Evolutionary conservation across 1,140 invertebrate genomes (phyloP).

Genomic region (Drosophila nebulosa): DNA sequence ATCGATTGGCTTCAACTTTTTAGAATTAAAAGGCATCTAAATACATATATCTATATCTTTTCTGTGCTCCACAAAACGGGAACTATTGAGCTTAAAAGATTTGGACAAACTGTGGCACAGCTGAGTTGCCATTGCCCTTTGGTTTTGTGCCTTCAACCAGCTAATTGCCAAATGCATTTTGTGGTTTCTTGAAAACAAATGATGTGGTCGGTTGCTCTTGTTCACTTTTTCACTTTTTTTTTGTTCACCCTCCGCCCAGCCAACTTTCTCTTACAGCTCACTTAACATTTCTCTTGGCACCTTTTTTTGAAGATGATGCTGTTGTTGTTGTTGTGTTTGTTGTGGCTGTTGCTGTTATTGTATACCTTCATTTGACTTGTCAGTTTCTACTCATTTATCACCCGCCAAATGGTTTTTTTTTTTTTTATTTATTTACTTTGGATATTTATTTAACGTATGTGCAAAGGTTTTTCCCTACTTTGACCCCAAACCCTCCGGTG

Average conservation of each 20-base stretch:
- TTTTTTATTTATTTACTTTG: slow-evolving; percentile 38
- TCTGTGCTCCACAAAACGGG: too few relatives aligned
- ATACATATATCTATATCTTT: too few relatives aligned
- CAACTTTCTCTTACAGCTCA: slow-evolving; percentile 4
- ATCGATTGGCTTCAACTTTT: too few relatives aligned
- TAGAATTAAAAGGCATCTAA: too few relatives aligned
- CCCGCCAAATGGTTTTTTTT: slow-evolving; percentile 41
- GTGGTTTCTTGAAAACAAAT: slow-evolving; percentile 28
- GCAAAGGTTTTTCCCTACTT: neutral
- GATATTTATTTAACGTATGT: slow-evolving; percentile 50
- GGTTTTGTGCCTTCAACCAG: neutral
- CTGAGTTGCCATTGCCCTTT: neutral
- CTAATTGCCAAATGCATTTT: slow-evolving; percentile 39
- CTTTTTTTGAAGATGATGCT: slow-evolving; percentile 8
- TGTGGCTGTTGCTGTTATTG: neutral
- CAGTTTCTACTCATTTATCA: slow-evolving; percentile 68
- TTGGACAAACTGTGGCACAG: neutral
- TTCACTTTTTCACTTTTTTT: neutral
- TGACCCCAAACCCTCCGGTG: slow-evolving; percentile 17
- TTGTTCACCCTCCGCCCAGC: neutral
- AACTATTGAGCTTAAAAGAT: too few relatives aligned
- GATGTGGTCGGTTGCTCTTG: slow-evolving; percentile 23
- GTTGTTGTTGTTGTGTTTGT: neutral
- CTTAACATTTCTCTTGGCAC: slow-evolving; percentile 27
- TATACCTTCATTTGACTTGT: slow-evolving; percentile 65